Base-by-base conservation (phyloP, 1,140 invertebrate species). In the Asbolus verrucosus region DNA sequence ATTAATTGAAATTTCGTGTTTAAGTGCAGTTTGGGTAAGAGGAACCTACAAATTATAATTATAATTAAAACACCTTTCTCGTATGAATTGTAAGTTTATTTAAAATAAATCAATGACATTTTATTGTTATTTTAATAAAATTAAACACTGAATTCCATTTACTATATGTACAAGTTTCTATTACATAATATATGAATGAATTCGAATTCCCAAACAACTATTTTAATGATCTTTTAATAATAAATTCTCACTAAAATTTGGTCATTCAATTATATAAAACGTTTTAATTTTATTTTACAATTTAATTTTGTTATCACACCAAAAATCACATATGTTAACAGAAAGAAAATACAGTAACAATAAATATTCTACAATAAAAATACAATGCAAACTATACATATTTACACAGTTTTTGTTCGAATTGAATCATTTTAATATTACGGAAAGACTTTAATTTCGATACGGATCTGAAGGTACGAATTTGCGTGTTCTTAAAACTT, bases 91-190 rank as follows among this genome's bases (percentile, higher is more conserved):
- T 54, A 54, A 54, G 18, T 54, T 54, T 54, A 54, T 54, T 54
- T 54, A 54, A 54, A 54, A 54, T 54, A 54, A 54, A 54, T 31
- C 11, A 54, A 54, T 54, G 19, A 54, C 46, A 54, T 54, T 54
- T 54, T 54, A 54, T 54, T 46, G 21, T 19, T 54, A 27, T 6
- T 54, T 54, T 54, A 54, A 31, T 19, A 54, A 63, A 63, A 63
- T 38, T 27, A 63, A 63, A 63, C 61, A 63, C 16, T 63, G 33
- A 63, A 41, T 63, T n/a, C 61, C 61, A 63, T 63, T 63, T 11
- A 63, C 33, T 41, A 19, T 63, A 63, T 63, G 39, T 63, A 63
- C 61, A 63, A 6, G n/a, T 27, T 13, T 39, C 61, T 63, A 63
- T 62, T 39, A 39, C 36, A 63, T 38, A 63, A n/a, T 24, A 27